Percentiles rank a stretch among this genome's conserved stretches.
These are phyloP conservation scores for Drosophila mimica DNA, from an alignment of 2,888 invertebrate genomes.

Conservation along the genomic window DNA sequence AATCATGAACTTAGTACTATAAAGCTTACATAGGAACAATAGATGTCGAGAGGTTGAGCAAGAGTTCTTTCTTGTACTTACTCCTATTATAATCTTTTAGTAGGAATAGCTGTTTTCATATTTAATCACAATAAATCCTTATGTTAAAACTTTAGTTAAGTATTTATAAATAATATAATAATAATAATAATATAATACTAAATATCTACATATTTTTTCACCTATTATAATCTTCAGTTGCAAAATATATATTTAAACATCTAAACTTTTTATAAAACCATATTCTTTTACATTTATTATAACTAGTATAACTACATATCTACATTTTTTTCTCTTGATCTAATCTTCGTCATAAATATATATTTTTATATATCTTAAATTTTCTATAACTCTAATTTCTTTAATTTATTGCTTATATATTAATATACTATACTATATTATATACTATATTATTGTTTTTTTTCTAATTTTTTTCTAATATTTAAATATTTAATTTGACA, in stretches of 20 bases:
- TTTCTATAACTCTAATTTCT: neutral
- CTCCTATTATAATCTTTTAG: neutral
- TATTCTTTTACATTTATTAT: neutral
- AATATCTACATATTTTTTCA: neutral
- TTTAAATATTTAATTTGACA: neutral
- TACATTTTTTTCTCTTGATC: neutral
- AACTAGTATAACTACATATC: neutral
- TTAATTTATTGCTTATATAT: neutral
- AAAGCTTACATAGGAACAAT: neutral
- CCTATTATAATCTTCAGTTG: neutral
- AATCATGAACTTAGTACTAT: neutral
- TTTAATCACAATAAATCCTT: neutral
- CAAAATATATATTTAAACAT: neutral
- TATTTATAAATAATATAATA: neutral
- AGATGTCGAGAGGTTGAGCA: accelerated
- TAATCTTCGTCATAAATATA: neutral
- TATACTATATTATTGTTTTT: too few relatives aligned
- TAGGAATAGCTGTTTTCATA: neutral
- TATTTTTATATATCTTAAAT: neutral
- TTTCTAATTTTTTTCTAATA: neutral
- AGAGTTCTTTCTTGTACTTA: neutral
- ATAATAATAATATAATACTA: too few relatives aligned
- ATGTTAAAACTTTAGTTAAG: neutral
- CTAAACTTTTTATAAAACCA: neutral
- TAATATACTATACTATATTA: too few relatives aligned